Evolutionary conservation across 2,797 vertebrate genomes (phyloP).

Genomic region (Morus bassanus): DNA sequence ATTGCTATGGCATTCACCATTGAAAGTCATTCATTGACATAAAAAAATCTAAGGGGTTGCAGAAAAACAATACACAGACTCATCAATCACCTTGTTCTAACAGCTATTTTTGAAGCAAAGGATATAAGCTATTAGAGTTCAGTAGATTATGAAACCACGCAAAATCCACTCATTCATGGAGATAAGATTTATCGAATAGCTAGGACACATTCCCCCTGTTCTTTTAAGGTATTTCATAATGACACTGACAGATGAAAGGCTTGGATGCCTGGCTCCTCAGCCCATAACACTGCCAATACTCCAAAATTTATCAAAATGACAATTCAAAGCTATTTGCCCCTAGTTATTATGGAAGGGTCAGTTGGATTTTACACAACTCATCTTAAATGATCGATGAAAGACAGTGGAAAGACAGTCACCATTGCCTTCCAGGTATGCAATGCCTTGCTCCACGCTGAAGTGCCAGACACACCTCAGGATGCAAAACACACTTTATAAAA

Average conservation of each 20-base stretch:
- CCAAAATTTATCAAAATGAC: slow-evolving; percentile 59
- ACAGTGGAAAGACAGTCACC: slow-evolving; percentile 6
- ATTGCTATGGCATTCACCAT: neutral
- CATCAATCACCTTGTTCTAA: slow-evolving; percentile 26
- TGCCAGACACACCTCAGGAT: neutral
- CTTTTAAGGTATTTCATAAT: slow-evolving; percentile 29
- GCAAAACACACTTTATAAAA: neutral
- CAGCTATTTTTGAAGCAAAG: slow-evolving; percentile 38
- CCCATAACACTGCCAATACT: slow-evolving; percentile 28
- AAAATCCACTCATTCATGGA: slow-evolving; percentile 41
- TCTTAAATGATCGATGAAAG: slow-evolving; percentile 53
- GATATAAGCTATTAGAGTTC: slow-evolving; percentile 27
- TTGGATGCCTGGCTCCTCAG: neutral
- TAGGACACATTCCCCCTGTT: neutral
- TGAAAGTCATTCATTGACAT: slow-evolving; percentile 14
- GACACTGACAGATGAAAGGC: slow-evolving; percentile 45
- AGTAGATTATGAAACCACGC: slow-evolving; percentile 16
- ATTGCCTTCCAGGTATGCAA: neutral
- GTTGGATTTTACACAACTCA: slow-evolving; percentile 40
- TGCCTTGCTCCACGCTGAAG: neutral
- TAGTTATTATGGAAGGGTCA: slow-evolving; percentile 46
- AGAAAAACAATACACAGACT: neutral
- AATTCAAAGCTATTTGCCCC: slow-evolving; percentile 35
- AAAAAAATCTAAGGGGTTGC: neutral
- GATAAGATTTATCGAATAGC: slow-evolving; percentile 27